phyloP scores from a whole-genome alignment of 37 sponge, comb jelly and placozoan genomes.

The Geodia barretti region DNA sequence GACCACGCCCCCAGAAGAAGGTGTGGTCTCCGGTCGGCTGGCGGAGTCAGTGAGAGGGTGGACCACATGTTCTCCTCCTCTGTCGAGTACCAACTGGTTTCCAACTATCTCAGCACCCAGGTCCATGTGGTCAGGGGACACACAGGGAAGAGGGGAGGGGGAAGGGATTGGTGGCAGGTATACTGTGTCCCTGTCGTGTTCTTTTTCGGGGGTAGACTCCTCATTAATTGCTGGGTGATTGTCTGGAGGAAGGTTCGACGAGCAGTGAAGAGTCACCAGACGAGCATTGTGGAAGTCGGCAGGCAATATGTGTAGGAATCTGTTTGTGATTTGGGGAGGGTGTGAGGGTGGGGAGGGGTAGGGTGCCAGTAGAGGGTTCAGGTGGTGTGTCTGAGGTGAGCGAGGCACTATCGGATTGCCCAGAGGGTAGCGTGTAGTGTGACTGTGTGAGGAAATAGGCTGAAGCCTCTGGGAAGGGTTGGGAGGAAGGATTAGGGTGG shows the following conservation, averaged over 20 bases:
- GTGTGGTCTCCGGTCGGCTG: not conserved
- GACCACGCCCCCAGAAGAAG: not conserved
- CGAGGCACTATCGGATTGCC: constrained; percentile 18
- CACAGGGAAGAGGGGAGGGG: not conserved
- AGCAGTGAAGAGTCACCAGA: not conserved
- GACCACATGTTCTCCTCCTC: constrained; percentile 16
- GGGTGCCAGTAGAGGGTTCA: not conserved
- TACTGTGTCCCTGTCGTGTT: not conserved
- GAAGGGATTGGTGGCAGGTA: not conserved
- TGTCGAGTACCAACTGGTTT: constrained; percentile 20
- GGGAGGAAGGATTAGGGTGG: not conserved
- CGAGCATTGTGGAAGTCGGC: not conserved
- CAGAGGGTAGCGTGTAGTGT: not conserved
- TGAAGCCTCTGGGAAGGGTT: too few relatives aligned
- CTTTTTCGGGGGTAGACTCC: not conserved
- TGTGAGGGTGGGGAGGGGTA: not conserved
- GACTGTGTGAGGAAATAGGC: not conserved
- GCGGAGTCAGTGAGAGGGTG: constrained; percentile 20
- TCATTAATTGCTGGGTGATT: not conserved
- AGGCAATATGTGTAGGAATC: not conserved
- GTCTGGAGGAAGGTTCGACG: not conserved
- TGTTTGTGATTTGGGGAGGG: not conserved
- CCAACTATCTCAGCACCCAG: constrained; percentile 24
- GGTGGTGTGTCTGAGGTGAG: not conserved
- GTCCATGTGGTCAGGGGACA: constrained; percentile 49